Conservation (phyloP, 2,797 vertebrate genomes). For the Thamnophis elegans region DNA sequence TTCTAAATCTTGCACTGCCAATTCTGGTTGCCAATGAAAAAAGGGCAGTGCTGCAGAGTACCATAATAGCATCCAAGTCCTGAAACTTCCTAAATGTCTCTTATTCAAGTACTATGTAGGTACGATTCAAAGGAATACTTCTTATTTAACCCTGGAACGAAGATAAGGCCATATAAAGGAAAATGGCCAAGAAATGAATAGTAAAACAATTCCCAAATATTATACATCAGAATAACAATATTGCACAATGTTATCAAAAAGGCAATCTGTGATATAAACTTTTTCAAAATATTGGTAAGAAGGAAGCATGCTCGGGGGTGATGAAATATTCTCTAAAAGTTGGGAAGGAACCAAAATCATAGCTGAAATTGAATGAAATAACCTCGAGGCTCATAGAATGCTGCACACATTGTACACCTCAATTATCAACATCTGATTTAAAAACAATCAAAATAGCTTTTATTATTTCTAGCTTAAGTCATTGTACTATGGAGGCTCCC, state of each 20-base stretch:
- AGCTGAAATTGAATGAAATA: background rate
- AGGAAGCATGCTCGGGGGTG: background rate
- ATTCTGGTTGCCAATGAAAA: background rate
- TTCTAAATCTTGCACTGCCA: background rate
- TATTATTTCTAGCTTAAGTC: background rate
- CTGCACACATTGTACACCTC: background rate
- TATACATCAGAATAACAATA: background rate
- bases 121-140: background rate
- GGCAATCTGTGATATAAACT: background rate
- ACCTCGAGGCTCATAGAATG: background rate
- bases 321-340: background rate
- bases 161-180: no score
- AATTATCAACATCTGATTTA: background rate
- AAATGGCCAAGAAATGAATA: no score
- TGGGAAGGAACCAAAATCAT: background rate
- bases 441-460: background rate
- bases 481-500: background rate
- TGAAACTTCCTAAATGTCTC: background rate
- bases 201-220: background rate
- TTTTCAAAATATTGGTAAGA: background rate
- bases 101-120: background rate
- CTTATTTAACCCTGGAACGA: background rate
- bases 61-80: background rate
- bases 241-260: background rate
- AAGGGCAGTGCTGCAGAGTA: background rate